Base-by-base conservation (phyloP, 2,888 invertebrate species). In the Helleia helle region DNA sequence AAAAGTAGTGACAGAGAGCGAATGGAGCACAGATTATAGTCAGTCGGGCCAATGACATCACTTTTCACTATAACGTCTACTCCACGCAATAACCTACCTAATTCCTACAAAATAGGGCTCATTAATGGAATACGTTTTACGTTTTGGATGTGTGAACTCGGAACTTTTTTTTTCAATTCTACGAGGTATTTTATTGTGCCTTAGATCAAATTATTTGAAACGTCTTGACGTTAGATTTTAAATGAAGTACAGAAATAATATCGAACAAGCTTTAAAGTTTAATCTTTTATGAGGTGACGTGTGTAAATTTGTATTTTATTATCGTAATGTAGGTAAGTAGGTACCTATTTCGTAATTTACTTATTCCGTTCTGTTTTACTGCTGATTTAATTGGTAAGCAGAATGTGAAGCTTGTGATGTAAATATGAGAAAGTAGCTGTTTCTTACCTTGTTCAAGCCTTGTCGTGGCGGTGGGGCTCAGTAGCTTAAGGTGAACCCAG, bases 31-130 rank as follows among this genome's bases (percentile, higher is more conserved):
- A 51, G 71, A 65, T 68, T 69, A 59, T 64, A 61, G 61, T 64
- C 59, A 59, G 63, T 56, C 68, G 65, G 76, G 73, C n/a, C 77
- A 76, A 75, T 76, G 77, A 77, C 77, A 72, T 67, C 65, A 65
- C 47, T 47, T 42, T 43, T 40, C 34, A 47, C 44, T 24, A 26
- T 44, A 42, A 43, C 38, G 48, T 44, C 50, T 44, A 48, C 48
- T 49, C 1, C 7, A 14, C 4, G 7, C 5, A 28, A 69, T 54
- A 59, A 43, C 59, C 51, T 44, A 57, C 68, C 62, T 52, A 73
- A 67, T 49, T 42, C 22, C 46, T 22, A 45, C 27, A 47, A 29
- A 40, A 53, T 64, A 65, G 50, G 61, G 54, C 46, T 50, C 49
- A 62, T 50, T 63, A 46, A 68, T 45, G 44, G 24, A 38, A 14